Conservation (phyloP, 35 echinoderm and acorn worm genomes). For the Ophioderma brevispina region DNA sequence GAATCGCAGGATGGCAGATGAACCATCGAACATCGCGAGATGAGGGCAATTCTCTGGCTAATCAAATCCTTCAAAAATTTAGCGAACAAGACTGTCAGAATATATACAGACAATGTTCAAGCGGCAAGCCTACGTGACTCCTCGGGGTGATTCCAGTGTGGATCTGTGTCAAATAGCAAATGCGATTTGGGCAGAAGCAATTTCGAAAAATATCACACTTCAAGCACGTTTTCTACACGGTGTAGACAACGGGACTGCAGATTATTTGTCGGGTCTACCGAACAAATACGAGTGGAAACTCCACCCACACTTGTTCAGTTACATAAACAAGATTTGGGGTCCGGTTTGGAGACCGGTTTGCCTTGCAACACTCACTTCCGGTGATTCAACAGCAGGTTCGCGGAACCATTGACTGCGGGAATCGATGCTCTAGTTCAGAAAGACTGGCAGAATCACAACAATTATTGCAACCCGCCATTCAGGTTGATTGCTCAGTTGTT, state of each 20-base stretch:
- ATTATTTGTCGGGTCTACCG: background rate
- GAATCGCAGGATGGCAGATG: background rate
- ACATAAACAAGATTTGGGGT: background rate
- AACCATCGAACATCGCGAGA: conserved; percentile 18
- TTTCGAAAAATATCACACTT: background rate
- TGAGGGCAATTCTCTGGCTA: background rate
- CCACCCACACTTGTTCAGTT: too few species aligned
- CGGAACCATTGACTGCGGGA: background rate
- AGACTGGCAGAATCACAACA: background rate
- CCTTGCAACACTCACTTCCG: background rate
- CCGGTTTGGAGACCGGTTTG: background rate
- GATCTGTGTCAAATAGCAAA: background rate
- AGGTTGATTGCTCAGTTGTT: background rate
- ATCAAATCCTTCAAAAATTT: background rate
- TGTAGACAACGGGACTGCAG: background rate
- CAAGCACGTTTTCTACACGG: background rate
- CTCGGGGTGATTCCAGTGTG: background rate
- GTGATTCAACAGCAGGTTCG: background rate
- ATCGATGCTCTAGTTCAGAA: background rate
- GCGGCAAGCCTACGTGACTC: background rate
- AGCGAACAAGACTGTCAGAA: background rate
- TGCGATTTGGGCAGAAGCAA: background rate
- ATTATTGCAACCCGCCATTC: background rate
- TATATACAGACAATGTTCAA: conserved; percentile 8
- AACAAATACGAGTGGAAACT: background rate